Conservation (phyloP, 2,888 invertebrate genomes). For the Morpho achilles region DNA sequence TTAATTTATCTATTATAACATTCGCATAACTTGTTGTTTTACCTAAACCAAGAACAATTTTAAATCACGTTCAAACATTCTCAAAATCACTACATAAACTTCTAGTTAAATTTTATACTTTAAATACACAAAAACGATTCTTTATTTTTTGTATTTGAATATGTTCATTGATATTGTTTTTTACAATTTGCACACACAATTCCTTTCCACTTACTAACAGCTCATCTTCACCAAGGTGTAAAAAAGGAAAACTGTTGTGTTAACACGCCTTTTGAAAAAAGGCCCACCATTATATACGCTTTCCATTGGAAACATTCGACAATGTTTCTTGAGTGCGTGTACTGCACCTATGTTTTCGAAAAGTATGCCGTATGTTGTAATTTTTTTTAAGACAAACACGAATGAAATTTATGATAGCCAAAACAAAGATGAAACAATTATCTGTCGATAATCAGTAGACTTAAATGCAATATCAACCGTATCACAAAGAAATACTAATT, state of each 20-base stretch:
- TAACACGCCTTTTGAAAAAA: constrained; percentile 20
- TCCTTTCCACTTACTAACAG: neutral
- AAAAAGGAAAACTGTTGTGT: constrained; percentile 19
- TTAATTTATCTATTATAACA: no score
- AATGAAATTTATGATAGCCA: neutral
- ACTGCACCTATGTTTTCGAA: neutral
- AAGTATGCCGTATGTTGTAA: neutral
- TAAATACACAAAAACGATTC: neutral
- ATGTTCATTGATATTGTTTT: no score
- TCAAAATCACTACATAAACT: no score
- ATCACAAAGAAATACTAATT: no score
- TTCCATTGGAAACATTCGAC: constrained; percentile 14
- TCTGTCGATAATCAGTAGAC: neutral
- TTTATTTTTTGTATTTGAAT: no score
- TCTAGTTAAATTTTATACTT: neutral
- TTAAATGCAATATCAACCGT: neutral
- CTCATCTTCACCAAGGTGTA: constrained; percentile 4
- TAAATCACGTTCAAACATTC: no score
- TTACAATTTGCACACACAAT: neutral
- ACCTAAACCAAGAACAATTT: no score
- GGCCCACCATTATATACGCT: constrained; percentile 21
- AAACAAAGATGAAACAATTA: neutral
- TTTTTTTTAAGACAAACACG: no score
- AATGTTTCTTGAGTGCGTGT: neutral
- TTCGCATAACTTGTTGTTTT: no score